phyloP scores from a whole-genome alignment of 1,140 invertebrate genomes.

The Homalodisca vitripennis region DNA sequence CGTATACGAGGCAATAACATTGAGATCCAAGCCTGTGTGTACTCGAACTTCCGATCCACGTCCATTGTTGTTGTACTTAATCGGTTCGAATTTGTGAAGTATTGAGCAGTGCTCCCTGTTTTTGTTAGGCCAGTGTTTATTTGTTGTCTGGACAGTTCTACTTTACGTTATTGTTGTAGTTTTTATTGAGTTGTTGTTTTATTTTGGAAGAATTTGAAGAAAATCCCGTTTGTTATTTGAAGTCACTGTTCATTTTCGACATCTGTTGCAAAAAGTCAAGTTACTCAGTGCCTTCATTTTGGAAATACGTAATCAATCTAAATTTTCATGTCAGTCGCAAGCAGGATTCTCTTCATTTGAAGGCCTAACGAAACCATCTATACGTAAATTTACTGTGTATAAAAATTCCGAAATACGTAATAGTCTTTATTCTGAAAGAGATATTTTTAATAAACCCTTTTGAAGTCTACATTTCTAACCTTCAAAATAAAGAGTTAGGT shows the following conservation, averaged over 20 bases:
- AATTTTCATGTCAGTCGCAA: background rate
- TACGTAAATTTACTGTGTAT: conserved; percentile 6
- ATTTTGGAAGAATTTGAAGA: too few species aligned
- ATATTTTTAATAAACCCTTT: conserved; percentile 18
- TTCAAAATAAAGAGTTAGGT: background rate
- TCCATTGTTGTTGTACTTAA: conserved; percentile 21
- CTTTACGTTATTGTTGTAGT: background rate
- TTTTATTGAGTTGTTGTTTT: too few species aligned
- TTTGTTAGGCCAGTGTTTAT: conserved; percentile 20
- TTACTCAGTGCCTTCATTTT: conserved; percentile 23
- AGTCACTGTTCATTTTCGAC: background rate
- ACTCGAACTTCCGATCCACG: background rate
- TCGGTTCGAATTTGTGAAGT: background rate
- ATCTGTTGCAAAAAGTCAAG: background rate
- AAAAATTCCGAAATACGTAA: conserved; percentile 16
- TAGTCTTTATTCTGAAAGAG: background rate
- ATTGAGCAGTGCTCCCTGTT: background rate
- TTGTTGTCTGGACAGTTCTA: background rate
- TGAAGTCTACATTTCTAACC: background rate
- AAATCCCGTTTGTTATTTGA: background rate
- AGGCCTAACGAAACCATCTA: conserved; percentile 25
- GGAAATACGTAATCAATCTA: conserved; percentile 20
- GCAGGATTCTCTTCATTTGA: background rate
- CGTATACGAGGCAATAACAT: conserved; percentile 29
- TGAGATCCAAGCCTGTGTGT: background rate